A percentile compares a stretch with the other conserved stretches of the same genome.
phyloP scores from a whole-genome alignment of 2,888 invertebrate genomes.

The Agrochola lychnidis region DNA sequence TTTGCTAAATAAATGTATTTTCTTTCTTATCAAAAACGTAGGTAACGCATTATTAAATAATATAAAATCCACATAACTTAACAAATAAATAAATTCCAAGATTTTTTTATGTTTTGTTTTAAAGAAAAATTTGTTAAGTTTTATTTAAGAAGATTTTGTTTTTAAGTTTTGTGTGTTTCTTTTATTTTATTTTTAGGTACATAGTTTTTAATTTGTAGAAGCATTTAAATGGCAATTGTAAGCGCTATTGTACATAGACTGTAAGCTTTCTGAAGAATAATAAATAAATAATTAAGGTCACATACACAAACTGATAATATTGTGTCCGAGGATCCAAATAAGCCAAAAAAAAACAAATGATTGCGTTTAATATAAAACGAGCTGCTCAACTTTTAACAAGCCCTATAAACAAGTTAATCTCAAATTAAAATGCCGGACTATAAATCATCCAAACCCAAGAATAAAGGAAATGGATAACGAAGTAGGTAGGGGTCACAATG shows the following conservation, averaged over 20 bases:
- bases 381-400: neutral
- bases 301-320: neutral
- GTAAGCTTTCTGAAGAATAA: too few species aligned
- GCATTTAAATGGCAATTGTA: too few species aligned
- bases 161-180: too few species aligned
- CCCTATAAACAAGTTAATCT: neutral
- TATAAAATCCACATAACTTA: neutral
- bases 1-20: too few species aligned
- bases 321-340: neutral
- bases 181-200: too few species aligned
- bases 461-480: slow-evolving; percentile 46
- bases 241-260: too few species aligned
- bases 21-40: neutral
- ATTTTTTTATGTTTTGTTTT: too few species aligned
- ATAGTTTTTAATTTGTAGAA: too few species aligned
- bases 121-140: too few species aligned
- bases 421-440: slow-evolving; percentile 33
- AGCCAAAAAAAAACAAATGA: neutral
- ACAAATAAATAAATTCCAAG: too few species aligned
- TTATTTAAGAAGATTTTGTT: too few species aligned
- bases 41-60: neutral
- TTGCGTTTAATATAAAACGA: neutral
- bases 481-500: slow-evolving; percentile 61
- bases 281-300: neutral
- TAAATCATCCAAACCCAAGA: slow-evolving; percentile 52